Evolutionary conservation across 2,888 invertebrate genomes (phyloP).

Genomic region (Rhagium mordax): DNA sequence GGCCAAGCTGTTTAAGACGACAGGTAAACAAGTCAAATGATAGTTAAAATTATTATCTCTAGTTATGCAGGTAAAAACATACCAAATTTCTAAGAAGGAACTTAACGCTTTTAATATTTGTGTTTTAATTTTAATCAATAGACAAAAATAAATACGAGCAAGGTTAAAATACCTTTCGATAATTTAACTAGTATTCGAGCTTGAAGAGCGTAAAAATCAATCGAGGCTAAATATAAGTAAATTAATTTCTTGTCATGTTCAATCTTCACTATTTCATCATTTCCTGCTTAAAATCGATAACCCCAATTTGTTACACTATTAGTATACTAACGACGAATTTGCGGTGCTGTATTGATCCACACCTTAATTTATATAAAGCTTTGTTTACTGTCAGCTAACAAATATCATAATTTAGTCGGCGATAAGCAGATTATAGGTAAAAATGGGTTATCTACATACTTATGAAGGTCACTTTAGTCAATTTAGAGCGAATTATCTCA

Average conservation of each 20-base stretch:
- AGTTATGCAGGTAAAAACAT: constrained; percentile 17
- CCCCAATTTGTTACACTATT: neutral
- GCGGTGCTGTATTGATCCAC: neutral
- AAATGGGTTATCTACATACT: neutral
- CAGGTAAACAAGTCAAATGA: constrained; percentile 14
- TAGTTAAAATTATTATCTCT: constrained; percentile 20
- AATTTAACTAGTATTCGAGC: too few relatives aligned
- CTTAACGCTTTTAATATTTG: neutral
- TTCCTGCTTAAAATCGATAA: constrained; percentile 9
- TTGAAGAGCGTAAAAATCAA: neutral
- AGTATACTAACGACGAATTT: neutral
- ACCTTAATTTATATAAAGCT: constrained; percentile 3
- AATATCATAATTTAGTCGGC: neutral
- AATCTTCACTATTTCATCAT: neutral
- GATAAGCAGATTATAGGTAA: neutral
- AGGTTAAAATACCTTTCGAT: neutral
- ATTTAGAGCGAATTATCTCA: neutral
- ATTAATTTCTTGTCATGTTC: constrained; percentile 6
- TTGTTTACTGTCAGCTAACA: neutral
- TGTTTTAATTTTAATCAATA: neutral
- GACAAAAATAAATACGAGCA: neutral
- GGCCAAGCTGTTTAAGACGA: neutral
- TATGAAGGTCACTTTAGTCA: neutral
- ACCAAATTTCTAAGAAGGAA: constrained; percentile 2
- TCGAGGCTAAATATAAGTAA: neutral